Percentiles rank a stretch among this genome's conserved stretches.
Evolutionary conservation across 2,888 invertebrate species (phyloP).

Genomic region (Carpatolechia fugitivella): DNA sequence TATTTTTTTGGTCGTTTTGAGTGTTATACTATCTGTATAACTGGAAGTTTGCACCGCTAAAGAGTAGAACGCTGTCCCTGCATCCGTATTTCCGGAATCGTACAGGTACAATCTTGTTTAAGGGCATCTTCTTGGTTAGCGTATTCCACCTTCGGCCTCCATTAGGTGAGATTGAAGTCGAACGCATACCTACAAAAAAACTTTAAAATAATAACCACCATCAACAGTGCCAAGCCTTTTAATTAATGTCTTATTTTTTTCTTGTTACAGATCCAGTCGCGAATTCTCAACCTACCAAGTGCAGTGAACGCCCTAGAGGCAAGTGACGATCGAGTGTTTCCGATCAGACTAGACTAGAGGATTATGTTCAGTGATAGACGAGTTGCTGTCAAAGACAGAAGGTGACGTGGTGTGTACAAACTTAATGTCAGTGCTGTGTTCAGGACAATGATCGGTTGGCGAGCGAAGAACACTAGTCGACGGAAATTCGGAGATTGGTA

Average conservation of each 20-base stretch:
- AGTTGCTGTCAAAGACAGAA: constrained; percentile 39
- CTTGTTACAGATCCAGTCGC: constrained; percentile 41
- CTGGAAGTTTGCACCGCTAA: no score
- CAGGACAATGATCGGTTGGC: constrained; percentile 62
- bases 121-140: no score
- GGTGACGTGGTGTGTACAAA: constrained; percentile 59
- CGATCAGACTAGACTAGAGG: constrained; percentile 25
- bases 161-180: no score
- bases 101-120: no score
- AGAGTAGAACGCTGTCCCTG: no score
- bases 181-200: no score
- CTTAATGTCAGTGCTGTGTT: constrained; percentile 55
- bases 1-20: no score
- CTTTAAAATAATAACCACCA: no score
- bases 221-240: no score
- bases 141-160: no score
- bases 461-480: constrained; percentile 66
- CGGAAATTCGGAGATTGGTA: constrained; percentile 69
- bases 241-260: background rate
- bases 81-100: no score
- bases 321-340: constrained; percentile 26
- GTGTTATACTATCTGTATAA: no score
- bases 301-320: constrained; percentile 35
- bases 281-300: constrained; percentile 28
- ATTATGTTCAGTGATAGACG: constrained; percentile 60